A percentile compares a stretch with the other conserved stretches of the same genome.
Evolutionary conservation across 2,797 vertebrate species (phyloP).

Genomic region (Peromyscus eremicus): DNA sequence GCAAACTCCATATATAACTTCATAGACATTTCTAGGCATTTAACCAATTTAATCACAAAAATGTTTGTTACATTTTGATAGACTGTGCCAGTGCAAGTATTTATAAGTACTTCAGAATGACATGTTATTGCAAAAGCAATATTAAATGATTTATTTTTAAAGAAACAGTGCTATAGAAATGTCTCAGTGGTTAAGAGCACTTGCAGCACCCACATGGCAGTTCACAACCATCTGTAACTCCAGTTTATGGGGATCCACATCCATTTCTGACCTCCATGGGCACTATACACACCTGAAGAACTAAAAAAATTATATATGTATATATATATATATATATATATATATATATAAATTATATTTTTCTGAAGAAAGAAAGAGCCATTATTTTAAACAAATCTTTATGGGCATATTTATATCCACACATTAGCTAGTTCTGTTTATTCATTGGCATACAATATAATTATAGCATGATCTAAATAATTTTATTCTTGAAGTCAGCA

Average conservation of each 20-base stretch:
- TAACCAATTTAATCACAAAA: neutral
- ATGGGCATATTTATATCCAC: neutral
- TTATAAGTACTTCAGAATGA: conserved; percentile 40
- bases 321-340: neutral
- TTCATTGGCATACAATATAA: neutral
- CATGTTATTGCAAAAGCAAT: neutral
- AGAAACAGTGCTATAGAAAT: neutral
- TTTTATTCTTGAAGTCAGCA: neutral
- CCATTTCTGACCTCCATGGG: neutral
- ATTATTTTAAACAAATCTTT: neutral
- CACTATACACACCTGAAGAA: neutral
- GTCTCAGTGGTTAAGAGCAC: neutral
- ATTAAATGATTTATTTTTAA: neutral
- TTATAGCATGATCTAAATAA: neutral
- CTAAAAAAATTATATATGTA: too few species aligned
- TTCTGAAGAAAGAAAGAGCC: neutral
- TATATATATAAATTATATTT: neutral
- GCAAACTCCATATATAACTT: conserved; percentile 37
- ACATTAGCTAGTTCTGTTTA: conserved; percentile 17
- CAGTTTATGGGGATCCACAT: neutral
- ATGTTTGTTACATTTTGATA: conserved; percentile 36
- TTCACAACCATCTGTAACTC: neutral
- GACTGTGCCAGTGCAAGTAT: neutral
- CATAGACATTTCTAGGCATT: conserved; percentile 1
- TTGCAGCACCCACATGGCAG: neutral